A percentile compares a stretch with the other conserved stretches of the same genome.
Evolutionary conservation across 2,113 vertebrate species (phyloP).

Genomic region (Pangasianodon hypophthalmus): DNA sequence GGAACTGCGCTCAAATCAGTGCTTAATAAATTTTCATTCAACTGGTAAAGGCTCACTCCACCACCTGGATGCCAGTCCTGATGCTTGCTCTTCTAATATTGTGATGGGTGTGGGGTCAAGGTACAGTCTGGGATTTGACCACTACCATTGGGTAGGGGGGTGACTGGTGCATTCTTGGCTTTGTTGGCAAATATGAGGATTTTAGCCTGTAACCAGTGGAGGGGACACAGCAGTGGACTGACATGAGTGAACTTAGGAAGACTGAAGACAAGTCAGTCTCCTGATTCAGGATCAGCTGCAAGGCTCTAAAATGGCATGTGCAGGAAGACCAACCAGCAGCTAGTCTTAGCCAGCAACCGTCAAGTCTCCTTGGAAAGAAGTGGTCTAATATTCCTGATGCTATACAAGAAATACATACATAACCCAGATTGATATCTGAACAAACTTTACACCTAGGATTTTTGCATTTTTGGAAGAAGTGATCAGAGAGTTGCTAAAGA

Average conservation of each 20-base stretch:
- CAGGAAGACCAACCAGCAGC: neutral
- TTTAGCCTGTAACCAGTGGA: neutral
- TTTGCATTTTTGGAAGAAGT: neutral
- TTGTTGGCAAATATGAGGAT: neutral
- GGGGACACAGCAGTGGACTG: neutral
- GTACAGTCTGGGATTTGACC: neutral
- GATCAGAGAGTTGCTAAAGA: neutral
- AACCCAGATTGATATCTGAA: neutral
- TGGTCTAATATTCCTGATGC: neutral
- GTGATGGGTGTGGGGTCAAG: neutral
- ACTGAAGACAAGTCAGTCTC: neutral
- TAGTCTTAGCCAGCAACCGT: neutral
- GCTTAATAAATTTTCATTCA: neutral
- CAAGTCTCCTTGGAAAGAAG: neutral
- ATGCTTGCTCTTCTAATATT: neutral
- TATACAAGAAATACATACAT: neutral
- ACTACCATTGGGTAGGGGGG: neutral
- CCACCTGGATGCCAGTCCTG: neutral
- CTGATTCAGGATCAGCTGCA: neutral
- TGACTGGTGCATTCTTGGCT: neutral
- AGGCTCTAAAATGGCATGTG: neutral
- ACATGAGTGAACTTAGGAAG: neutral
- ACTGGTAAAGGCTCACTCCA: neutral
- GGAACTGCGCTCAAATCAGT: neutral
- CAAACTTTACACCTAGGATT: neutral